Evolutionary conservation across 2,888 invertebrate genomes (phyloP).

Genomic region (Limenitis camilla): DNA sequence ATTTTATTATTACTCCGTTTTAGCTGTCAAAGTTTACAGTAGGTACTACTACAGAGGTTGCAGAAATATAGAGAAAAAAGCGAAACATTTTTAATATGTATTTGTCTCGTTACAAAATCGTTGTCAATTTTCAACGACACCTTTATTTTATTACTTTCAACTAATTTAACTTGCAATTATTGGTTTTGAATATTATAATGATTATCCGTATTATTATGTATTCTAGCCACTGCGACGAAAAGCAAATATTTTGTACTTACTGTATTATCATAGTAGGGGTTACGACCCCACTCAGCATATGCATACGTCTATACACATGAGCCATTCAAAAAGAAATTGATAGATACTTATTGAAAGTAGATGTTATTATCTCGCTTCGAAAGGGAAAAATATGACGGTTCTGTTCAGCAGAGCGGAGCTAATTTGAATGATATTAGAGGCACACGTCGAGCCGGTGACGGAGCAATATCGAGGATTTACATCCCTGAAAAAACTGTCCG

Average conservation of each 20-base stretch:
- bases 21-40: not conserved
- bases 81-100: no score
- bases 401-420: constrained; percentile 15
- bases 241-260: no score
- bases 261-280: no score
- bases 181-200: no score
- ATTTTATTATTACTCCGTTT: not conserved
- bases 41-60: not conserved
- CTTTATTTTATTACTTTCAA: no score
- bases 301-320: not conserved
- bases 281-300: not conserved
- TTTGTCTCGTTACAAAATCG: no score
- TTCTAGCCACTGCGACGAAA: no score
- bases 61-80: not conserved
- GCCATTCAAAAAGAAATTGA: constrained; percentile 2
- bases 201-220: no score
- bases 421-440: constrained; percentile 24
- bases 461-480: constrained; percentile 21
- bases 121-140: no score
- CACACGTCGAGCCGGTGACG: constrained; percentile 19
- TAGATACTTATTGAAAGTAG: constrained; percentile 7
- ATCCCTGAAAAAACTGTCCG: constrained; percentile 20
- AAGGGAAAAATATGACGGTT: constrained; percentile 8
- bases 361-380: constrained; percentile 8
- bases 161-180: no score